Conservation (phyloP, 2,113 vertebrate genomes). For the Coturnix japonica region DNA sequence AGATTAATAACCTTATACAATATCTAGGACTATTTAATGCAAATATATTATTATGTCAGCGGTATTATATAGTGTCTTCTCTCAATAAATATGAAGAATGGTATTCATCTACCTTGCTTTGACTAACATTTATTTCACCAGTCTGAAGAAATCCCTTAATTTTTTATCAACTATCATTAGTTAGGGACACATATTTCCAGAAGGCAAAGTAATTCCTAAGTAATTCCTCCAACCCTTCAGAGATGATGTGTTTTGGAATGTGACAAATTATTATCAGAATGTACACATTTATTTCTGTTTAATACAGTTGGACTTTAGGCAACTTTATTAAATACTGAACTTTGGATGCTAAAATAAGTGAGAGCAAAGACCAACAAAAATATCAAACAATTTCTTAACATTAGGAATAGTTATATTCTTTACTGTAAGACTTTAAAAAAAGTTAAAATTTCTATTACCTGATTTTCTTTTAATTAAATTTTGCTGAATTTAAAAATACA, state of each 20-base stretch:
- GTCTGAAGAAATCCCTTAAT: neutral
- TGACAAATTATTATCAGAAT: neutral
- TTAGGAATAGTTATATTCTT: neutral
- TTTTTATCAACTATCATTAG: neutral
- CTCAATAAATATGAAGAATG: neutral
- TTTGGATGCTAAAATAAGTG: neutral
- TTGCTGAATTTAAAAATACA: neutral
- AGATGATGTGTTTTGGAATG: neutral
- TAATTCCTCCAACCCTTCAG: neutral
- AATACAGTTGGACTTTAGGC: neutral
- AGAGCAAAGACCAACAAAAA: neutral
- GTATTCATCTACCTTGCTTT: neutral
- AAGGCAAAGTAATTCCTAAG: no score
- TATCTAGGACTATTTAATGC: neutral
- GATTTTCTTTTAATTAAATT: neutral
- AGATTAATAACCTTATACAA: neutral
- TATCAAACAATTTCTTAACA: neutral
- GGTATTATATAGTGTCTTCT: neutral
- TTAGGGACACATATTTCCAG: neutral
- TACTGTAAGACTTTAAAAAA: neutral
- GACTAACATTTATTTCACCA: neutral
- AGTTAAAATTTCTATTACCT: neutral
- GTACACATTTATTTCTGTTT: neutral
- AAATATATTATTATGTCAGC: neutral
- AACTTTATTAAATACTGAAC: neutral